phyloP scores from a whole-genome alignment of 1,140 invertebrate species.

The Hyposmocoma kahamanoa region DNA sequence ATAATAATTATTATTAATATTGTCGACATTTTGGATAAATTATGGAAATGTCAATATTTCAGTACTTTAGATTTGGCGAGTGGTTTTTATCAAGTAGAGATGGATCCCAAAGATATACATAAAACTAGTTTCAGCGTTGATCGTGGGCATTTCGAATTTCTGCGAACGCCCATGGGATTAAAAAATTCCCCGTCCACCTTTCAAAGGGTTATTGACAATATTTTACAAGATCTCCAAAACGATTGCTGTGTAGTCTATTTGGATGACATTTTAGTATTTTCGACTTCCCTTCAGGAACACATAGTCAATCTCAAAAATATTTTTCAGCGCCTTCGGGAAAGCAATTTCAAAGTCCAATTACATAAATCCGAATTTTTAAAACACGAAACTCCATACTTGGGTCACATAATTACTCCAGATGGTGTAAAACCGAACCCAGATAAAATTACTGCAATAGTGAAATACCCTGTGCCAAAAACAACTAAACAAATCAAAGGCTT shows the following conservation, averaged over 20 bases:
- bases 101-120: constrained; percentile 12
- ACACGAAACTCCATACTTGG: constrained; percentile 51
- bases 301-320: not conserved
- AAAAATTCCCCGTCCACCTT: constrained; percentile 32
- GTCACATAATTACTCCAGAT: constrained; percentile 11
- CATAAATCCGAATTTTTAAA: constrained; percentile 14
- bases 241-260: constrained; percentile 19
- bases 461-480: constrained; percentile 18
- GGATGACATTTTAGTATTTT: constrained; percentile 14
- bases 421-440: constrained; percentile 2
- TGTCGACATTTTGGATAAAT: constrained; percentile 57
- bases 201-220: constrained; percentile 32
- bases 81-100: constrained; percentile 68
- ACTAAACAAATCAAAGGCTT: constrained; percentile 13
- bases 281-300: constrained; percentile 25
- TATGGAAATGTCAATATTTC: constrained; percentile 51
- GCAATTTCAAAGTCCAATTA: constrained; percentile 14
- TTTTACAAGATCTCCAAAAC: constrained; percentile 26
- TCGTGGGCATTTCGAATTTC: not conserved
- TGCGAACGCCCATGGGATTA: not conserved
- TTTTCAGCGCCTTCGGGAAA: constrained; percentile 10
- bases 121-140: not conserved
- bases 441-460: not conserved
- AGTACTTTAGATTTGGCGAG: constrained; percentile 53
- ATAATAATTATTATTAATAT: no score